Evolutionary conservation across 92 coral and sea anemone genomes (phyloP).

Genomic region (Metridium senile): DNA sequence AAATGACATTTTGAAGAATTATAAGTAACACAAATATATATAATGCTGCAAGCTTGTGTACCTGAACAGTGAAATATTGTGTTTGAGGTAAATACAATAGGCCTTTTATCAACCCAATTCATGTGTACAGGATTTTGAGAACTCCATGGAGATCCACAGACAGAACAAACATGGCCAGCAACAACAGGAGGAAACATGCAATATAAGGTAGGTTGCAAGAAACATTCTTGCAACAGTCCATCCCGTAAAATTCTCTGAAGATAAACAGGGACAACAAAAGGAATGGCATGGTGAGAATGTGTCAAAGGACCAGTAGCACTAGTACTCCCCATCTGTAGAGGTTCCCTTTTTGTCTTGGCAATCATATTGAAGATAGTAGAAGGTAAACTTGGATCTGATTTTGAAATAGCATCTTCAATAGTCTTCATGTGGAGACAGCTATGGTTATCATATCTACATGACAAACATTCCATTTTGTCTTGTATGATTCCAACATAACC

Average conservation of each 20-base stretch:
- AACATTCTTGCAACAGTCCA: constrained; percentile 7
- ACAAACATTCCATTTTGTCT: constrained; percentile 7
- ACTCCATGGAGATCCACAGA: constrained; percentile 17
- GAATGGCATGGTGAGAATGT: neutral
- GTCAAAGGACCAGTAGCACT: constrained; percentile 8
- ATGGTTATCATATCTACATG: constrained; percentile 6
- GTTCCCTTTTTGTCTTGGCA: neutral
- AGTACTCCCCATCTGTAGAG: constrained; percentile 4
- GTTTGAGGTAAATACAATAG: neutral
- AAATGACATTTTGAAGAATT: too few species aligned
- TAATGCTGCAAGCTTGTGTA: too few species aligned
- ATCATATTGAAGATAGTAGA: neutral
- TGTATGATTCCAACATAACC: constrained; percentile 7
- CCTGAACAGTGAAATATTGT: constrained; percentile 14
- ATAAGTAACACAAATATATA: too few species aligned
- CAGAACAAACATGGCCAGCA: neutral
- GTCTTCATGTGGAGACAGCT: constrained; percentile 7
- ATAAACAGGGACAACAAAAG: constrained; percentile 7
- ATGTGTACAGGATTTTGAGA: constrained; percentile 7
- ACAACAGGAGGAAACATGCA: constrained; percentile 10
- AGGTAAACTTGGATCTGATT: neutral
- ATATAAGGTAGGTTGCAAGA: neutral
- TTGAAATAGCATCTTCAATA: neutral
- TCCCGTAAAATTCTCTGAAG: neutral
- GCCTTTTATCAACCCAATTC: constrained; percentile 1